Conservation (phyloP, 2,797 vertebrate genomes). For the Chelmon rostratus region DNA sequence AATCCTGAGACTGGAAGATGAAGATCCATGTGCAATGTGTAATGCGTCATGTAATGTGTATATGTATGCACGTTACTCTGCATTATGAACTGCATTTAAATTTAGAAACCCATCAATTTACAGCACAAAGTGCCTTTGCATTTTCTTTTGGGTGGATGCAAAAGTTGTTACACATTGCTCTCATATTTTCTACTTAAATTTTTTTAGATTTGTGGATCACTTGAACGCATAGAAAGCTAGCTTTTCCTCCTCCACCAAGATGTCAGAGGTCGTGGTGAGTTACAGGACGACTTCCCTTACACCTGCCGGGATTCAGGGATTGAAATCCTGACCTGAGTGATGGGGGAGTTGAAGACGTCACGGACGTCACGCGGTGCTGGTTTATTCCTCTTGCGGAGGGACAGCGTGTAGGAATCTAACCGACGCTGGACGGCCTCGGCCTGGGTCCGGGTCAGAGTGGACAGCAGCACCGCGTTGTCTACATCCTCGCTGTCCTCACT, state of each 20-base stretch:
- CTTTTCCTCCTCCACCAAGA: background rate
- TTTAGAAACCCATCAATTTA: background rate
- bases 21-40: background rate
- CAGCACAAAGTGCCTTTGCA: background rate
- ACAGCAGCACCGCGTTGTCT: constrained; percentile 88
- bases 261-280: background rate
- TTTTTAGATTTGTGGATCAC: no score
- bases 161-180: background rate
- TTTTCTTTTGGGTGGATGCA: background rate
- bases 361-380: constrained; percentile 88
- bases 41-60: background rate
- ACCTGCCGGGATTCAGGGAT: background rate
- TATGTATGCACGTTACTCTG: background rate
- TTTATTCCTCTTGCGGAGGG: constrained; percentile 89
- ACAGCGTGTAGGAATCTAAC: constrained; percentile 88
- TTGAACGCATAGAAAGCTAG: background rate
- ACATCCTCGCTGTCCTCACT: constrained; percentile 84
- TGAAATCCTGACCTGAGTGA: constrained; percentile 73
- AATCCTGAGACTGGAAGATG: background rate
- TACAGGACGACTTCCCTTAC: background rate
- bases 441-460: constrained; percentile 92
- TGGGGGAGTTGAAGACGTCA: constrained; percentile 86
- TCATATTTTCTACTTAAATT: background rate
- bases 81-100: background rate
- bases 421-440: constrained; percentile 89